These are phyloP conservation scores for Cyprinodon diabolis DNA, from an alignment of 2,797 vertebrate genomes.

Conservation along the genomic window DNA sequence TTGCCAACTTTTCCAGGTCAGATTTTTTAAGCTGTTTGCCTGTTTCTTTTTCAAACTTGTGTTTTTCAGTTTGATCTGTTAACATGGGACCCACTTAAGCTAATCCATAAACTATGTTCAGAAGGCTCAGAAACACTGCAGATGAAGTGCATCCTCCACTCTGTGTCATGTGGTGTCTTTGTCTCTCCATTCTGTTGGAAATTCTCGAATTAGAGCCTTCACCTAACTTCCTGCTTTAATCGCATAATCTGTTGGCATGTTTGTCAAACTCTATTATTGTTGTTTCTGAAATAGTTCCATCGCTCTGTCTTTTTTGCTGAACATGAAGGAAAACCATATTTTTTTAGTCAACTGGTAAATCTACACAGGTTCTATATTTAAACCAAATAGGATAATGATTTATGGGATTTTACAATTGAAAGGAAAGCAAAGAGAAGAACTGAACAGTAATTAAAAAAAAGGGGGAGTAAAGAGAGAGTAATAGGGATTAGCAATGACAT, in stretches of 20 bases:
- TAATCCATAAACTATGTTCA: conserved; percentile 20
- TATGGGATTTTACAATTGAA: conserved; percentile 22
- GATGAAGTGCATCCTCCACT: conserved; percentile 35
- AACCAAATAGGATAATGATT: conserved; percentile 10
- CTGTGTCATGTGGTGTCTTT: conserved; percentile 54
- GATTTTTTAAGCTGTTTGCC: not conserved
- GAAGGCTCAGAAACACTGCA: conserved; percentile 27
- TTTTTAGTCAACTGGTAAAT: conserved; percentile 18
- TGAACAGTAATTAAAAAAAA: not conserved
- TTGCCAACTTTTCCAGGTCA: not conserved
- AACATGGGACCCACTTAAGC: conserved; percentile 32
- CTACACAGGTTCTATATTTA: conserved; percentile 16
- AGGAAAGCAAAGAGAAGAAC: conserved; percentile 37
- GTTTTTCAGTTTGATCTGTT: conserved; percentile 35
- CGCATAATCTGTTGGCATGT: conserved; percentile 38
- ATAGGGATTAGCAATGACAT: conserved; percentile 61
- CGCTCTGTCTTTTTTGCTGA: conserved; percentile 32
- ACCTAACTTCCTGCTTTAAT: conserved; percentile 38
- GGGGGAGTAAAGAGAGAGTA: conserved; percentile 26
- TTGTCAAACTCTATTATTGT: conserved; percentile 49
- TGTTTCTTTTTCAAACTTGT: not conserved
- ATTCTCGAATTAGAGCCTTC: conserved; percentile 46
- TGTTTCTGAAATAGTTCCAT: conserved; percentile 17
- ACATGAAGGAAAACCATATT: conserved; percentile 4
- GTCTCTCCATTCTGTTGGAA: conserved; percentile 64